A percentile compares a stretch with the other conserved stretches of the same genome.
Evolutionary conservation across 2,797 vertebrate genomes (phyloP).

Genomic region (Epinephelus malabaricus): DNA sequence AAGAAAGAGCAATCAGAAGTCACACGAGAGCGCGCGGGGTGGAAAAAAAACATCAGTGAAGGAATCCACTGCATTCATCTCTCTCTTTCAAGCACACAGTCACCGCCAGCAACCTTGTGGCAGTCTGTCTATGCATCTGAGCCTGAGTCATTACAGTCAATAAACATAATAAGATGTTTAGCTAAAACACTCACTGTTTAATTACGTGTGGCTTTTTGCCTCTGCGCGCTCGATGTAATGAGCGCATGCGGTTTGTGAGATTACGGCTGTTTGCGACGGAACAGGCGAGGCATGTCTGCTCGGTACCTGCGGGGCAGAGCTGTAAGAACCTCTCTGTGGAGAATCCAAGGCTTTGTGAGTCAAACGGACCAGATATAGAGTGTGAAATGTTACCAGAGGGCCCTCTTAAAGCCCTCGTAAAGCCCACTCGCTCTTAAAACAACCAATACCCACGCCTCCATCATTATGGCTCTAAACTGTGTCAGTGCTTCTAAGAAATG

Average conservation of each 20-base stretch:
- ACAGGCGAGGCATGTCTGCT: slow-evolving; percentile 38
- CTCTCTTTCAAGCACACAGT: slow-evolving; percentile 32
- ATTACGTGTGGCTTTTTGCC: slow-evolving; percentile 54
- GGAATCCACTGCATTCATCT: slow-evolving; percentile 48
- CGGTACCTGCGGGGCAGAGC: slow-evolving; percentile 46
- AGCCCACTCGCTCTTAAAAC: slow-evolving; percentile 62
- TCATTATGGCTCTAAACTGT: slow-evolving; percentile 46
- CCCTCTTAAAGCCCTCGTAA: slow-evolving; percentile 58
- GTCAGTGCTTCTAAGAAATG: slow-evolving; percentile 54
- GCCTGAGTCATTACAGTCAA: slow-evolving; percentile 55
- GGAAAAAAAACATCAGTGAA: background rate
- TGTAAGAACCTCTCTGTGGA: slow-evolving; percentile 52
- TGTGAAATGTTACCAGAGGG: slow-evolving; percentile 71
- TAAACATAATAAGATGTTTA: slow-evolving; percentile 68
- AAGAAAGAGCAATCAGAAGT: slow-evolving; percentile 63
- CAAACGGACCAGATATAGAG: slow-evolving; percentile 63
- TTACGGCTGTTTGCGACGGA: slow-evolving; percentile 44
- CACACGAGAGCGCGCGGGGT: slow-evolving; percentile 38
- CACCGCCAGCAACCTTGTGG: slow-evolving; percentile 52
- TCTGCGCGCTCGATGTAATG: slow-evolving; percentile 34
- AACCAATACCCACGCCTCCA: slow-evolving; percentile 41
- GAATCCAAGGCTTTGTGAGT: slow-evolving; percentile 61
- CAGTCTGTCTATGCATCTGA: slow-evolving; percentile 47
- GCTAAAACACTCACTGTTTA: slow-evolving; percentile 58
- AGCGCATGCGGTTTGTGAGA: slow-evolving; percentile 46